A percentile compares a stretch with the other conserved stretches of the same genome.
Conservation (phyloP, 2,888 invertebrate species). For the Amiota communis region DNA sequence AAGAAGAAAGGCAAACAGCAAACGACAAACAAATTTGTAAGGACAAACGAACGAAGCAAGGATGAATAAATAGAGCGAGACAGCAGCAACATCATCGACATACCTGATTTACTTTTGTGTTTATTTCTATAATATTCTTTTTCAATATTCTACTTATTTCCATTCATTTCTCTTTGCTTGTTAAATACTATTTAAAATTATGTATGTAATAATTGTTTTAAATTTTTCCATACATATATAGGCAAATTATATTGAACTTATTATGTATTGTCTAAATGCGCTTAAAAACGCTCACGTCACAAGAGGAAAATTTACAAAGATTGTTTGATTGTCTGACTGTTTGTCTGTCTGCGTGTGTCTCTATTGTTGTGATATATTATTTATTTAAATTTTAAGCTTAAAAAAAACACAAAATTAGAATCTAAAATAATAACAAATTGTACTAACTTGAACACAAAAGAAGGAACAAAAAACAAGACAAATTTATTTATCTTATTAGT, state of each 20-base stretch:
- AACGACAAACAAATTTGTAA: neutral
- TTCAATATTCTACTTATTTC: neutral
- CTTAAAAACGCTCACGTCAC: too few species aligned
- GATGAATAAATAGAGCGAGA: neutral
- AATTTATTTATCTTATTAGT: neutral
- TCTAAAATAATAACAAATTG: constrained; percentile 9
- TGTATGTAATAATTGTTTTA: too few species aligned
- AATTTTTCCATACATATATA: neutral
- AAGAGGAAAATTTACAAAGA: too few species aligned
- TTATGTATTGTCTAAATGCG: too few species aligned
- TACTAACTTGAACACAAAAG: neutral
- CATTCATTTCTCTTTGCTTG: neutral
- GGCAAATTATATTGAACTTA: too few species aligned
- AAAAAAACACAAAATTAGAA: constrained; percentile 16
- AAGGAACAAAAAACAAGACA: constrained; percentile 1
- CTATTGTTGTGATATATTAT: constrained; percentile 72
- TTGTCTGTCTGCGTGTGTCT: constrained; percentile 55
- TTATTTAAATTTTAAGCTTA: constrained; percentile 63
- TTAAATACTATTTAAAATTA: neutral
- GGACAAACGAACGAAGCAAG: neutral
- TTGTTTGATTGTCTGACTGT: neutral
- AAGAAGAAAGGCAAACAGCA: neutral
- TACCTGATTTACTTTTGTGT: too few species aligned
- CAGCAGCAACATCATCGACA: neutral
- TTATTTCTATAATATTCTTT: neutral